Conservation (phyloP, 2,113 vertebrate species). For the Thunnus maccoyii region DNA sequence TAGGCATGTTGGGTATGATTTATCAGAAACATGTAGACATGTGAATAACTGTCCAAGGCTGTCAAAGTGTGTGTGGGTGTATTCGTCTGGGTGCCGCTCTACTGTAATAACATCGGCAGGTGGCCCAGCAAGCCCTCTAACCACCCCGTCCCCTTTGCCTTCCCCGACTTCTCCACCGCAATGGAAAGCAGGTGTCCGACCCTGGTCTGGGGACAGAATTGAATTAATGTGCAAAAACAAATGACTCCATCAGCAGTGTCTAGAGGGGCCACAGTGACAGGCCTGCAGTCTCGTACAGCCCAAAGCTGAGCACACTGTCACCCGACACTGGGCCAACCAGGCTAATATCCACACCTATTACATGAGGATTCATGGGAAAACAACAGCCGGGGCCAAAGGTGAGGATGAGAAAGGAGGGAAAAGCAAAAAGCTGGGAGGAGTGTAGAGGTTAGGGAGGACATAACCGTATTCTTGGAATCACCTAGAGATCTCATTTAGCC, state of each 20-base stretch:
- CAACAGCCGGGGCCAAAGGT: conserved; percentile 75
- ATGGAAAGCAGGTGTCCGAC: conserved; percentile 86
- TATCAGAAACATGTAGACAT: conserved; percentile 52
- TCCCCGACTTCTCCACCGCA: conserved; percentile 66
- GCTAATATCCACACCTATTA: conserved; percentile 81
- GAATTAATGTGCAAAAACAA: conserved; percentile 87
- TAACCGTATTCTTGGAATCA: conserved; percentile 58
- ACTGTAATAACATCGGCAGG: conserved; percentile 84
- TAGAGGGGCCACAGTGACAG: conserved; percentile 79
- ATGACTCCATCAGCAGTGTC: conserved; percentile 86
- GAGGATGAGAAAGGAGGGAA: conserved; percentile 57
- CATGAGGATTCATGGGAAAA: conserved; percentile 79
- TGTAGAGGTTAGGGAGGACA: conserved; percentile 64
- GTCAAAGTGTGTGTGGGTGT: conserved; percentile 50
- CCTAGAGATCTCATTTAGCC: conserved; percentile 64
- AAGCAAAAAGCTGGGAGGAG: conserved; percentile 24
- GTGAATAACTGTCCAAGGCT: conserved; percentile 49
- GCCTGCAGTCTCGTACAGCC: conserved; percentile 65
- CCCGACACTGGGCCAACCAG: conserved; percentile 70
- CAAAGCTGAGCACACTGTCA: conserved; percentile 71
- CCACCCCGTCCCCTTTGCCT: conserved; percentile 41
- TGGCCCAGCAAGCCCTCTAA: conserved; percentile 67
- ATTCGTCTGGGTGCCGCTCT: conserved; percentile 65
- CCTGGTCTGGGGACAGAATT: conserved; percentile 84
- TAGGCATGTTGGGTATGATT: conserved; percentile 38